Evolutionary conservation across 2,888 invertebrate species (phyloP), one percentile per base, ranked within the genome.

Genomic region (Watsonalla binaria): DNA sequence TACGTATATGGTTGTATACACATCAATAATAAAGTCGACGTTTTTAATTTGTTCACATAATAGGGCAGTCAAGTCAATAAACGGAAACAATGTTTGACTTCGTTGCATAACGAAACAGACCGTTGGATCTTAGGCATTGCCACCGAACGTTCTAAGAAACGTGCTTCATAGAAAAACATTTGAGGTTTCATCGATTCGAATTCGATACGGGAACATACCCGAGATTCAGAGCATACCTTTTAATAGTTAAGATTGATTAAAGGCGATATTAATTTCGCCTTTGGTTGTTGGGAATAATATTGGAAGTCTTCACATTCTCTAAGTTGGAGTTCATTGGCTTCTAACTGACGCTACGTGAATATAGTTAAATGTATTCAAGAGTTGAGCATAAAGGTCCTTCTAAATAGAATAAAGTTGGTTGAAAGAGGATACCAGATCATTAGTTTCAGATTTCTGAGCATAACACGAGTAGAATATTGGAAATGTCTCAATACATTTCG

Each of bases 141-240:
- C 63, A 57, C 50, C 48, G 51, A 52, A 72, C 65, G 76, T 89
- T 90, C 90, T 70, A 46, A 86, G 89, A 90, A 90, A 87, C 89
- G 90, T 90, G 90, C 86, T 78, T 77, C 66, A 70, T 76, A 84
- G 80, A 87, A 85, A 87, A 90, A 90, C 88, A 89, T 76, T 56
- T 62, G 70, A 67, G 68, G 76, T 77, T 86, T 84, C 82, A 86
- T 86, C 82, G 86, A 83, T 83, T 72, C 62, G 70, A 81, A 83
- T 75, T 75, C 83, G 84, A 86, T 86, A 87, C 76, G 80, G 76
- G 78, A 82, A 74, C 83, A 80, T 80, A 80, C 76, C 66, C 64
- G 69, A 76, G 74, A 86, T 86, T 82, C 77, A 74, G 72, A 72
- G 72, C 81, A 82, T 84, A 76, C 74, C 74, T 78, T 24, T 65